Base-by-base conservation (phyloP, 92 coral and sea anemone species). In the Palythoa grandiflora region DNA sequence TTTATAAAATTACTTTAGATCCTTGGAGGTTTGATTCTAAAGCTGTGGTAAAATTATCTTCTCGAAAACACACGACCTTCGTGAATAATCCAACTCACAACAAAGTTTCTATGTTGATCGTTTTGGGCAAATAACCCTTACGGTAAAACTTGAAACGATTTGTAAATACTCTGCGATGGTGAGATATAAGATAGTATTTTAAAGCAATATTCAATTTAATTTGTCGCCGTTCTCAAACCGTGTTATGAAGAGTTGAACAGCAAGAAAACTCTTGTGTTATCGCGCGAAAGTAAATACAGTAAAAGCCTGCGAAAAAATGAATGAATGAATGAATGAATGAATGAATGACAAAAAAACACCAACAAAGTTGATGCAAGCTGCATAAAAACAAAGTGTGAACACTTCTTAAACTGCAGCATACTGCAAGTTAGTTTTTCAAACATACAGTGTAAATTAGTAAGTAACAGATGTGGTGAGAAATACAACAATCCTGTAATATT, bases 371-470 rank as follows among this genome's bases (percentile, higher is more conserved):
- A 44, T 44, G 50, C 50, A 44, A 44, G 50, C 50, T 44, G 50
- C 3, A 8, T 8, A 74, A 21, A 40, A 78, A 36, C 48, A 17
- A 15, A 38, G 28, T 15, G 21, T 38, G 61, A 21, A 81, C 86
- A 65, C 68, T 81, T 48, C 39, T 1, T 28, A 19, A 66, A 66
- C 86, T 66, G 20, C 28, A 28, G 52, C 47, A 47, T 40, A 44
- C 48, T 44, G 60, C 75, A 44, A 66, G 60, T 81, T 71, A 68
- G 71, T n/a, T 47, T 66, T 65, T 40, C 39, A 14, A 81, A 40
- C 4, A 63, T 38, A 9, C 28, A 66, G 75, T 47, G 60, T 68
- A 40, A 65, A 81, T 65, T 66, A 36, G 21, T 47, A 9, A 20
- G n/a, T 14, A n/a, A 48, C 61, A 81, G 75, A 61, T 66, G 57